Conservation (phyloP, 2,888 invertebrate genomes). For the Mystacides longicornis region DNA sequence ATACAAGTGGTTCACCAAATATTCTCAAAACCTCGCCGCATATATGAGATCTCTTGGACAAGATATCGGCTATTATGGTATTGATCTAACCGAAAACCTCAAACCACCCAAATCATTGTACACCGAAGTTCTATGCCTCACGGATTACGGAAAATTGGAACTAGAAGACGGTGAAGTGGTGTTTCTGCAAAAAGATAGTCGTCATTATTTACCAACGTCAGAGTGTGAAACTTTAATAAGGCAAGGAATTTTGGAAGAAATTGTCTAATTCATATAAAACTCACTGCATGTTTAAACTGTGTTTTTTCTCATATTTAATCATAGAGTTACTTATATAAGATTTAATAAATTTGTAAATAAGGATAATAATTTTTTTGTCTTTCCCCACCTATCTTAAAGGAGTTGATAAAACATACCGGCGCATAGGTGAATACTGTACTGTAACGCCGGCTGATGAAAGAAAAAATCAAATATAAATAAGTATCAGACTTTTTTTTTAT, state of each 20-base stretch:
- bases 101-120: conserved; percentile 89
- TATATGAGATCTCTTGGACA: conserved; percentile 89
- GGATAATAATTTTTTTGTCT: no score
- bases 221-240: conserved; percentile 87
- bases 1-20: conserved; percentile 80
- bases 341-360: no score
- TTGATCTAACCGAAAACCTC: conserved; percentile 81
- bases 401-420: no score
- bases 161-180: conserved; percentile 89
- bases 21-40: conserved; percentile 75
- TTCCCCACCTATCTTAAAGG: no score
- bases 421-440: no score
- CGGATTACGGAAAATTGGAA: conserved; percentile 91
- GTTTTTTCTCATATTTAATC: no score
- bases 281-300: no score
- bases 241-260: conserved; percentile 81
- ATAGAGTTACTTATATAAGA: no score
- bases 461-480: no score
- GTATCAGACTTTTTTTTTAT: no score
- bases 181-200: conserved; percentile 80
- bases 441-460: no score
- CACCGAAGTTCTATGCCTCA: conserved; percentile 83
- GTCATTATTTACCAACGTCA: conserved; percentile 80
- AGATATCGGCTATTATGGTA: conserved; percentile 57
- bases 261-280: no score